Conservation (phyloP, 2,888 invertebrate species). For the Buathra laborator region DNA sequence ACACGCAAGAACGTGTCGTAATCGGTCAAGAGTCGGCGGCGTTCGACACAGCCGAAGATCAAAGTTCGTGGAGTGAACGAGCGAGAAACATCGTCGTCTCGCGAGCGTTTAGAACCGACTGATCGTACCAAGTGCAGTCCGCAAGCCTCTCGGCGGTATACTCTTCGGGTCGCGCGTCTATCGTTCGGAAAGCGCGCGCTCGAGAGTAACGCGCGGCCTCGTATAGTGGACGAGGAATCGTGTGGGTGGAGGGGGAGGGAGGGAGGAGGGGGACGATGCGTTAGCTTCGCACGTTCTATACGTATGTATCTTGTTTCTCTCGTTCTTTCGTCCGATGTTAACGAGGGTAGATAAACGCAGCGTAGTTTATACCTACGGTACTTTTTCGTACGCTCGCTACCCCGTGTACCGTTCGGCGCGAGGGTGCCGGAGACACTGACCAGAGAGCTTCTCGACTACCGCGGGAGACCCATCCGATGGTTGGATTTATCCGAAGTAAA, state of each 20-base stretch:
- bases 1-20: slow-evolving; percentile 28
- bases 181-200: slow-evolving; percentile 82
- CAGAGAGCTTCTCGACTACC: slow-evolving; percentile 60
- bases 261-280: slow-evolving; percentile 13
- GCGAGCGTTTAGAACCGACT: slow-evolving; percentile 82
- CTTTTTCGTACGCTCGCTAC: neutral
- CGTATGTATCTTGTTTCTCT: neutral
- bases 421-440: slow-evolving; percentile 79
- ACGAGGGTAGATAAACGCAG: slow-evolving; percentile 5
- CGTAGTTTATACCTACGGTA: neutral
- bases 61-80: slow-evolving; percentile 73
- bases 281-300: slow-evolving; percentile 26
- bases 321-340: slow-evolving; percentile 24
- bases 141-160: slow-evolving; percentile 36
- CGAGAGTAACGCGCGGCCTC: slow-evolving; percentile 62
- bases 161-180: slow-evolving; percentile 75
- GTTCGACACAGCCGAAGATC: slow-evolving; percentile 67
- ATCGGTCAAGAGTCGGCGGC: slow-evolving; percentile 58
- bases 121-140: slow-evolving; percentile 72
- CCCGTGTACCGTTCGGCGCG: slow-evolving; percentile 74
- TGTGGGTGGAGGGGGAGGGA: slow-evolving; percentile 56
- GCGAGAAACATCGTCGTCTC: slow-evolving; percentile 77
- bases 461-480: neutral
- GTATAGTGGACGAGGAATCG: slow-evolving; percentile 74
- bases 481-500: neutral